These are phyloP conservation scores for Syrrhaptes paradoxus DNA, from an alignment of 2,113 vertebrate species.

Conservation along the genomic window DNA sequence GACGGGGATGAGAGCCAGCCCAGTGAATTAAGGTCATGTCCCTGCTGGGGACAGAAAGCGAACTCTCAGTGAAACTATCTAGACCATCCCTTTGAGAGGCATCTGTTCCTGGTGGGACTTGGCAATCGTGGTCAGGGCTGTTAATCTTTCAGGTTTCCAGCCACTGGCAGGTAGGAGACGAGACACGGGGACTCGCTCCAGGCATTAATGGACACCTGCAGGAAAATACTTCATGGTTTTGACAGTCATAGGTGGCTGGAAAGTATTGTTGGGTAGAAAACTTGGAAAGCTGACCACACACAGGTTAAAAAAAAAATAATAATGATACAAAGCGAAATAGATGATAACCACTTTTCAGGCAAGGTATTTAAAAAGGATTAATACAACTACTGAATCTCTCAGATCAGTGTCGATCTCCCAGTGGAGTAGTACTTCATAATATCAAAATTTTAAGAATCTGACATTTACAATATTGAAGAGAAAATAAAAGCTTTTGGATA, in stretches of 20 bases:
- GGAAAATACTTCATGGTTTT: background rate
- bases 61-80: constrained; percentile 15
- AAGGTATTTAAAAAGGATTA: background rate
- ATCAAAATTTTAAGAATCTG: background rate
- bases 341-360: background rate
- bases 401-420: background rate
- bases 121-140: background rate
- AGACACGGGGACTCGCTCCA: background rate
- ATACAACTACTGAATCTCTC: background rate
- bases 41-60: constrained; percentile 50
- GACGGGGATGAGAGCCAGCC: constrained; percentile 38
- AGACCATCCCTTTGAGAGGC: constrained; percentile 45
- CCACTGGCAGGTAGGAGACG: background rate
- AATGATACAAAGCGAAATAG: background rate
- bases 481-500: constrained; percentile 4
- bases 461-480: constrained; percentile 23
- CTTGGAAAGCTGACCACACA: accelerated
- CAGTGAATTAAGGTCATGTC: constrained; percentile 68
- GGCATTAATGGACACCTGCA: background rate
- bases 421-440: background rate
- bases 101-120: constrained; percentile 46
- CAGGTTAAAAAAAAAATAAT: background rate
- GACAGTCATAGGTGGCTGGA: background rate
- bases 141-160: constrained; percentile 1
- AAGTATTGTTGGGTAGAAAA: background rate